Conservation (phyloP, 2,113 vertebrate genomes). For the Gorsachius goisagi region DNA sequence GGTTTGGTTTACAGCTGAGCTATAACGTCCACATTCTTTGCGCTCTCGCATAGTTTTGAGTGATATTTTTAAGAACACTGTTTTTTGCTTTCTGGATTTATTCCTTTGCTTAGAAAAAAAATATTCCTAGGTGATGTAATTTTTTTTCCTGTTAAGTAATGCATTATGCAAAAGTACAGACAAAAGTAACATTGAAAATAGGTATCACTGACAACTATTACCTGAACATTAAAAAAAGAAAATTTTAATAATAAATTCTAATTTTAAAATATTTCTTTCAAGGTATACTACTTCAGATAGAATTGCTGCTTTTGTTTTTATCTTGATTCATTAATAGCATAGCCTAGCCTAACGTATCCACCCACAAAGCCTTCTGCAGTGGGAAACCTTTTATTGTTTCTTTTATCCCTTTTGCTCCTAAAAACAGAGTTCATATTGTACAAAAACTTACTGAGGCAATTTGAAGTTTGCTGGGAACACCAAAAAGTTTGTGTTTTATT, state of each 20-base stretch:
- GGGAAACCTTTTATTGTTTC: neutral
- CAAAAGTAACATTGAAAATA: neutral
- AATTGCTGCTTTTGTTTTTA: neutral
- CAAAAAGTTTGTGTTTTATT: neutral
- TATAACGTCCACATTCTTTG: neutral
- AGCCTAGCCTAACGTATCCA: neutral
- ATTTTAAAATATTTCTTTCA: neutral
- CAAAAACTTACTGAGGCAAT: neutral
- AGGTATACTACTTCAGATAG: neutral
- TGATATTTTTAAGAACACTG: neutral
- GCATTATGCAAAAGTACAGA: neutral
- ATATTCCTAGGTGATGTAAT: neutral
- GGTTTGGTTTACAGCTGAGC: neutral
- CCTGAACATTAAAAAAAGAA: neutral
- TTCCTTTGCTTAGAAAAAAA: neutral
- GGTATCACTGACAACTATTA: neutral
- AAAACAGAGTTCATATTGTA: neutral
- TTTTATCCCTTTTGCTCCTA: neutral
- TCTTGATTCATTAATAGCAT: neutral
- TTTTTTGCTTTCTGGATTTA: neutral
- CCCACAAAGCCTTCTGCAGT: neutral
- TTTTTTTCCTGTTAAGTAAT: neutral
- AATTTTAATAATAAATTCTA: neutral
- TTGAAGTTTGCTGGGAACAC: neutral
- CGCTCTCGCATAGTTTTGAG: neutral